Evolutionary conservation across 2,888 invertebrate species (phyloP).

Genomic region (Papilio protenor): DNA sequence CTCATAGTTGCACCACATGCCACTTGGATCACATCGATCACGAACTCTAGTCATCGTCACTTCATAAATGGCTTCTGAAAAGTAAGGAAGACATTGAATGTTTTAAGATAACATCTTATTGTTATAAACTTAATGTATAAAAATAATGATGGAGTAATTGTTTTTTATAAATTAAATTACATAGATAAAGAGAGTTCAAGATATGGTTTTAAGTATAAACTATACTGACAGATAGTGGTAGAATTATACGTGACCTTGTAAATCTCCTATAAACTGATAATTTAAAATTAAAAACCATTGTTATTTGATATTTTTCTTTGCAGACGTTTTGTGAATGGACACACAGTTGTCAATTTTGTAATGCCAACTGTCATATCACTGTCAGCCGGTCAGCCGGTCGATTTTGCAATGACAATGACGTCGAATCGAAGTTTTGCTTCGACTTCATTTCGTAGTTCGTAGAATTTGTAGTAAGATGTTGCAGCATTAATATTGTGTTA

Average conservation of each 20-base stretch:
- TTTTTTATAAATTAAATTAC: background rate
- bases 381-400: constrained; percentile 30
- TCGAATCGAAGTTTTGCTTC: constrained; percentile 4
- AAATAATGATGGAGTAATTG: background rate
- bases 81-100: background rate
- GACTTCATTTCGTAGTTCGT: constrained; percentile 1
- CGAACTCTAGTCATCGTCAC: background rate
- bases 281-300: too few species aligned
- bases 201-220: too few species aligned
- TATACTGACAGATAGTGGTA: too few species aligned
- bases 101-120: background rate
- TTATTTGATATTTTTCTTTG: too few species aligned
- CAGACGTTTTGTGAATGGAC: background rate
- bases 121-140: background rate
- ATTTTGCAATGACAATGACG: constrained; percentile 14
- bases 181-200: background rate
- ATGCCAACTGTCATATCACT: constrained; percentile 45
- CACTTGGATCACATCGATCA: background rate
- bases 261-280: too few species aligned
- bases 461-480: background rate
- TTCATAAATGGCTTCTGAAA: background rate
- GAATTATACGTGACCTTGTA: too few species aligned
- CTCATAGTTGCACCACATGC: background rate
- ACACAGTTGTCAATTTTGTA: background rate
- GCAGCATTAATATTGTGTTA: constrained; percentile 16